Conservation (phyloP, 1,140 invertebrate genomes). For the Telenomus remus region DNA sequence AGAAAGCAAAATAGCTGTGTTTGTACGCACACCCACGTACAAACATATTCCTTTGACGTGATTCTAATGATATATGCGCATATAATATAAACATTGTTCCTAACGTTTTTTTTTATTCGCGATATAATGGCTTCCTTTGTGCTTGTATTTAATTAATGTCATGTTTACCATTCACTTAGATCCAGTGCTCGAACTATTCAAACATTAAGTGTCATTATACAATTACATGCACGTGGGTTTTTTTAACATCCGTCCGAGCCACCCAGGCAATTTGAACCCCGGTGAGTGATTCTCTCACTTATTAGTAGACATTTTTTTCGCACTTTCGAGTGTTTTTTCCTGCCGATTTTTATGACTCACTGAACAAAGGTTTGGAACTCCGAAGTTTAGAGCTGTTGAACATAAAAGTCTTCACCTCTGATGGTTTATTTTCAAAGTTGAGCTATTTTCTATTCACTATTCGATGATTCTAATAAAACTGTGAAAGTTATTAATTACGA, state of each 20-base stretch:
- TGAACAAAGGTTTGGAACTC: too few relatives aligned
- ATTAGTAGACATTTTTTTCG: too few relatives aligned
- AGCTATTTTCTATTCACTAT: too few relatives aligned
- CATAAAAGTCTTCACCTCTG: too few relatives aligned
- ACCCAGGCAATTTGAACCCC: background rate
- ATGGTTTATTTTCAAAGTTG: too few relatives aligned
- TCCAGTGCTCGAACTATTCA: conserved; percentile 12
- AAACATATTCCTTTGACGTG: conserved; percentile 23
- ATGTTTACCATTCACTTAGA: conserved; percentile 47
- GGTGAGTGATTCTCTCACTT: background rate
- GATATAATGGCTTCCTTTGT: conserved; percentile 33
- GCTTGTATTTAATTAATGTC: conserved; percentile 41
- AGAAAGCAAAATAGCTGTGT: conserved; percentile 23
- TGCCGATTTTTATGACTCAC: too few relatives aligned
- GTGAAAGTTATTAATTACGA: background rate
- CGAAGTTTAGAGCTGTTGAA: too few relatives aligned
- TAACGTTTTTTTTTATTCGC: conserved; percentile 41
- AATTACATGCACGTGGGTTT: conserved; percentile 11
- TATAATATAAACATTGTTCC: conserved; percentile 35
- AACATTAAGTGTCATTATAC: conserved; percentile 24
- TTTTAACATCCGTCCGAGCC: background rate
- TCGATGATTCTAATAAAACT: too few relatives aligned
- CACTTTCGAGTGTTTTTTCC: too few relatives aligned
- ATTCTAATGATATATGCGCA: conserved; percentile 47
- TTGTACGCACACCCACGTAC: conserved; percentile 31